Base-by-base conservation (phyloP, 2,113 vertebrate genomes). In the Mungos mungo region DNA sequence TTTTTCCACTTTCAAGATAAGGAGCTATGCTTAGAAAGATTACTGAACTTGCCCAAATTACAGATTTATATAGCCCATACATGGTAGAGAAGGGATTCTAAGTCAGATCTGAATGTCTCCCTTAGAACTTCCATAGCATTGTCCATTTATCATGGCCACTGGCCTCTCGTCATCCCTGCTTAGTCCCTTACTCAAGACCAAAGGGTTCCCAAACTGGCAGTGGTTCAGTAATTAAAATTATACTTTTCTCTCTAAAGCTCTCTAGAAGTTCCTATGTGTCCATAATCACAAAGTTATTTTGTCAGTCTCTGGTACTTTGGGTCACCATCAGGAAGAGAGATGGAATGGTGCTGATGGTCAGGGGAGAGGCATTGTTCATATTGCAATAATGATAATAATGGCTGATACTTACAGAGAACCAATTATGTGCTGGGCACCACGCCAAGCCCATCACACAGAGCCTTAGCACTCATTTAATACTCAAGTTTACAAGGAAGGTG, bases 1-100 rank as follows among this genome's bases (percentile, higher is more conserved):
- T 60, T 45, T 71, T 91, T 88, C 15, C 29, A 72, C 60, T 92
- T 92, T 76, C 35, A 97, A 54, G 66, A 95, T 35, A 95, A 82
- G 6, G n/a, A 95, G 31, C 52, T 89, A 12, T 74, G 8, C 31
- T 93, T 65, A 21, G 52, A 89, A 76, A 76, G 41, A 45, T 71
- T 87, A 45, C 52, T 69, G 47, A 50, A 29, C 50, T 80, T 88
- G 7, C 38, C 21, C 14, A 35, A 63, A 15, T 84, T 93, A 71
- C 77, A 83, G 45, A 33, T 41, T 76, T 80, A 76, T 0, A 3
- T 33, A 76, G 25, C 7, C 31, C 21, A 15, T n/a, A 45, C 86
- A 3, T 31, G 21, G 25, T 69, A 86, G 47, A 81, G 29, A 4
- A 87, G 3, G 12, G 18, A 77, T 89, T 80, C 12, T 54, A 80